Base-by-base conservation (phyloP, 2,888 invertebrate species). In the Meandrusa payeni region DNA sequence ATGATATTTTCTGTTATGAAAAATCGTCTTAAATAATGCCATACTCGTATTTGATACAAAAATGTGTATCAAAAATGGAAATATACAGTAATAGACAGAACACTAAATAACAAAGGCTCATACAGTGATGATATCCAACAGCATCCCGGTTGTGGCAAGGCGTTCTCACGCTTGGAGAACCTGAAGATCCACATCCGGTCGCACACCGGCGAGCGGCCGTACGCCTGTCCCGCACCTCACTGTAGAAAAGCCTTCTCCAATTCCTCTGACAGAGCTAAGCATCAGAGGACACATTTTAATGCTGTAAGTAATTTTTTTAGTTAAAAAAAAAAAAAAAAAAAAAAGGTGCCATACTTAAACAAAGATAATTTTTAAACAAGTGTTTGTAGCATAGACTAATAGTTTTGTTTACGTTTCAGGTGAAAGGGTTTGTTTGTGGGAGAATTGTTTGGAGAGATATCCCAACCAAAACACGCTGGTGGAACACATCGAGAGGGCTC, bases 171-270 rank as follows among this genome's bases (percentile, higher is more conserved):
- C 0, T 88, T 98, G 57, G 99, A 99, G 81, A 99, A 99, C 79
- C 87, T 99, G 56, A 99, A 99, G 89, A 99, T 99, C 58, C 99
- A 99, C 82, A 94, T 97, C 50, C 86, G 97, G 20, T 97, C 97
- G 1, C 97, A 98, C 74, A 98, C 97, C 0, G 99, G 99, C 0
- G 99, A 99, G 76, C 90, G 98, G 27, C 99, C 99, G 0, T 99
- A 99, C 69, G 91, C 95, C 44, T 99, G 99, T 65, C 97, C 97
- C 55, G 96, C 96, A 55, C 92, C 94, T 0, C 95, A 95, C 39
- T 99, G 99, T 76, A 88, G 93, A 31, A 99, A 99, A 77, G 97
- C 98, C 1, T 99, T 99, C 87, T 98, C 97, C 65, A 99, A 99
- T 80, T 98, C 98, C 49, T 98, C 98, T 0, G 99, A 99, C 74